phyloP scores from a whole-genome alignment of 1,140 invertebrate genomes.

The Kradibia gibbosae region DNA sequence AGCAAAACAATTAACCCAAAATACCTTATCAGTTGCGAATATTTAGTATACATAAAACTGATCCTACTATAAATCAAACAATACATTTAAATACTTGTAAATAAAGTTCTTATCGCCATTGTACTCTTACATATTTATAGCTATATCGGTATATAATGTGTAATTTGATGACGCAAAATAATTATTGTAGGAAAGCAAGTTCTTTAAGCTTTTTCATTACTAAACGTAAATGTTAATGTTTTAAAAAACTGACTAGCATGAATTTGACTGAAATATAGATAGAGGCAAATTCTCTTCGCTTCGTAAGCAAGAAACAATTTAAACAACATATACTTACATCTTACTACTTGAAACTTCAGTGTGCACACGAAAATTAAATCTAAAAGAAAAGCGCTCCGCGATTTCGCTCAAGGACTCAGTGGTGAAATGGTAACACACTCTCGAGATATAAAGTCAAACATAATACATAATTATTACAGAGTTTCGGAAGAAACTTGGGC shows the following conservation, averaged over 20 bases:
- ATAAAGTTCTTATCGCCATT: neutral
- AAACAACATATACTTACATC: slow-evolving; percentile 15
- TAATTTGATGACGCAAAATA: neutral
- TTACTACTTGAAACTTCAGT: slow-evolving; percentile 27
- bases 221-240: neutral
- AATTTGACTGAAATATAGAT: neutral
- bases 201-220: neutral
- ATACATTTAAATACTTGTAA: neutral
- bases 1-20: slow-evolving; percentile 8
- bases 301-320: slow-evolving; percentile 24
- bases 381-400: slow-evolving; percentile 2
- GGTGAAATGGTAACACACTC: slow-evolving; percentile 24
- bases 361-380: slow-evolving; percentile 15
- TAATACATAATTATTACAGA: slow-evolving; percentile 40
- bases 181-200: too few relatives aligned
- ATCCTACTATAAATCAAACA: neutral
- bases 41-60: neutral
- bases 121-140: neutral
- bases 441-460: neutral
- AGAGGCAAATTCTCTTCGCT: neutral
- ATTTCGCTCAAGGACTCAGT: neutral
- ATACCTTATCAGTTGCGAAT: neutral
- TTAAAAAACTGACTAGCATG: neutral
- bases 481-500: neutral
- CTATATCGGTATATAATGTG: neutral